Base-by-base conservation (phyloP, 1,140 invertebrate genomes). In the Rhagoletis zephyria region DNA sequence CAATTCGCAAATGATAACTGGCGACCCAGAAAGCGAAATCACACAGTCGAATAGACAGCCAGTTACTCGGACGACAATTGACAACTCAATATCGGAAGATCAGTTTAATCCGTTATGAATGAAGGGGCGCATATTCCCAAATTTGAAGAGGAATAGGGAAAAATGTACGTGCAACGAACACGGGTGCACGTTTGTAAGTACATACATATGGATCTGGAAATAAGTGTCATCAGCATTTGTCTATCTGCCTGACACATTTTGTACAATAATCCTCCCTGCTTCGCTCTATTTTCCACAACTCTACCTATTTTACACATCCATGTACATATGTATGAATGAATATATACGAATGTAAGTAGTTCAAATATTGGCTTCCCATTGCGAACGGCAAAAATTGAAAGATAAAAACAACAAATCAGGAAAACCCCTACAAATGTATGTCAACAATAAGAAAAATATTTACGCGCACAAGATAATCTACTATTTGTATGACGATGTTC, bases 401-500 rank as follows among this genome's bases (percentile, higher is more conserved):
- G 30, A 42, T 61, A 60, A 61, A 60, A 63, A 86, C 85, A 51
- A 86, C 85, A 86, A 48, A 60, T 19, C 40, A 40, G n/a, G 40
- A 61, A 16, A 63, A 86, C 85, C 59, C 85, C 59, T 64, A 63
- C 85, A 86, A 86, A 45, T 63, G 61, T 86, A 48, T 86, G 85
- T 86, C 85, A 63, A 85, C 85, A 86, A 86, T 86, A 91, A 90
- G 89, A 88, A 91, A 91, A 91, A 91, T 91, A 91, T 91, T 91
- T 91, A 91, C 91, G 89, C 91, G 91, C 91, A 91, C 89, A 89
- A 91, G 91, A 91, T 91, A 91, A 91, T 91, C 91, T 91, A 89
- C 85, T 61, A 63, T 86, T 61, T 86, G 61, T 86, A 48, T 64
- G 59, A 45, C 40, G 85, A 64, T 86, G 85, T 86, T 86, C 85